Conservation (phyloP, 2,797 vertebrate genomes). For the Linurgus olivaceus region DNA sequence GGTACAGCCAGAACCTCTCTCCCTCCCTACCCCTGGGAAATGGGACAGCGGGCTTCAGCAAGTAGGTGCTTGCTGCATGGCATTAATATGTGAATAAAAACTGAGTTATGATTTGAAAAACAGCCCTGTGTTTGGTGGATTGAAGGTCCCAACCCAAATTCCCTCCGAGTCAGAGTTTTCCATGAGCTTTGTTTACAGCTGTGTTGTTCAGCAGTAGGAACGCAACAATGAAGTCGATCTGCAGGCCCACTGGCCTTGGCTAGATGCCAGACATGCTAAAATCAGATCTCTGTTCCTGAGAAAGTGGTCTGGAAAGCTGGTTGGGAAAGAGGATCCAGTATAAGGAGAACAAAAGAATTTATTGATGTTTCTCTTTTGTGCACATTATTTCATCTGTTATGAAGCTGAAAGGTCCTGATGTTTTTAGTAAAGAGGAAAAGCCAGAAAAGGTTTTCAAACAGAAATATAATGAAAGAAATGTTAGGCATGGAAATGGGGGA, state of each 20-base stretch:
- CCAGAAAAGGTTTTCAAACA: not conserved
- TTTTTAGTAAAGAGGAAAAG: not conserved
- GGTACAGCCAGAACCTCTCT: conserved; percentile 65
- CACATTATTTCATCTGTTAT: not conserved
- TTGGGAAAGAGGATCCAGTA: not conserved
- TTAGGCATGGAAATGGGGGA: not conserved
- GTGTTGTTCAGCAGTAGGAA: not conserved
- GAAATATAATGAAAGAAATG: not conserved
- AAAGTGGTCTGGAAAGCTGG: not conserved
- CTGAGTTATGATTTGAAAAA: not conserved
- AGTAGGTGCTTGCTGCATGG: not conserved
- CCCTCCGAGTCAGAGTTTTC: not conserved
- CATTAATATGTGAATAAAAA: not conserved
- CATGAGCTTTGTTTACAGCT: not conserved
- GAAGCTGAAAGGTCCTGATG: not conserved
- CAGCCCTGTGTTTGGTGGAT: not conserved
- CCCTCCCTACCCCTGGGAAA: not conserved
- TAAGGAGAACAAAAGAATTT: not conserved
- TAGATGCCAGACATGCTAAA: not conserved
- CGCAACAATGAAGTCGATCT: not conserved
- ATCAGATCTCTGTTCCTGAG: not conserved
- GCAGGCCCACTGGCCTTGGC: not conserved
- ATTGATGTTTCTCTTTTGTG: not conserved
- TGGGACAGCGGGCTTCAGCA: accelerated
- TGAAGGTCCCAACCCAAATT: not conserved